These are phyloP conservation scores for Caenorhabditis doughertyi DNA, from an alignment of 2,888 invertebrate species.

Conservation along the genomic window DNA sequence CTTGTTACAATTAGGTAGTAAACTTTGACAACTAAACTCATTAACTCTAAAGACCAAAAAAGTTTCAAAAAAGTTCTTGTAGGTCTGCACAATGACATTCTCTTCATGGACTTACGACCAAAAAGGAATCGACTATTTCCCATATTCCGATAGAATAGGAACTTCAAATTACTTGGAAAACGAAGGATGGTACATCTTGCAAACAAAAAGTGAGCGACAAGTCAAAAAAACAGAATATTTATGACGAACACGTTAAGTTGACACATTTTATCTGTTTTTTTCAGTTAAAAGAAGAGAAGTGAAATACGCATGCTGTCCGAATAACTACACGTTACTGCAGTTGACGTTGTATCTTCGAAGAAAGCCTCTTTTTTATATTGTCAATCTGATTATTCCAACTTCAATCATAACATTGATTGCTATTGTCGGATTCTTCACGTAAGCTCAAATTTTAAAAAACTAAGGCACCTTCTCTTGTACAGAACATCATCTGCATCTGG, in stretches of 20 bases:
- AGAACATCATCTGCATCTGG: constrained; percentile 84
- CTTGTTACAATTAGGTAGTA: constrained; percentile 6
- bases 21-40: constrained; percentile 29
- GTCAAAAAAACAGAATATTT: background rate
- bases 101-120: constrained; percentile 82
- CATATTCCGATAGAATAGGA: constrained; percentile 79
- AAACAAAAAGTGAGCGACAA: constrained; percentile 72
- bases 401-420: constrained; percentile 82
- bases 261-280: constrained; percentile 44
- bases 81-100: constrained; percentile 82
- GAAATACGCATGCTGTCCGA: constrained; percentile 82
- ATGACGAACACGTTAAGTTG: background rate
- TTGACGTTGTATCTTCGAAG: constrained; percentile 78
- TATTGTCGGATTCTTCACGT: constrained; percentile 84
- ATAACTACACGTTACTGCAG: constrained; percentile 82
- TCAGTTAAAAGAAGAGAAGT: constrained; percentile 77
- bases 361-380: constrained; percentile 82
- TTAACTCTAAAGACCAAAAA: constrained; percentile 29
- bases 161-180: constrained; percentile 81
- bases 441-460: constrained; percentile 15
- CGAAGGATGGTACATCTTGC: constrained; percentile 81
- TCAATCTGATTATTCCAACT: constrained; percentile 82
- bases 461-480: background rate
- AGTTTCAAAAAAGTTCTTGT: constrained; percentile 4
- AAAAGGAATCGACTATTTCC: constrained; percentile 82